Base-by-base conservation (phyloP, 2,113 vertebrate species). In the human region DNA sequence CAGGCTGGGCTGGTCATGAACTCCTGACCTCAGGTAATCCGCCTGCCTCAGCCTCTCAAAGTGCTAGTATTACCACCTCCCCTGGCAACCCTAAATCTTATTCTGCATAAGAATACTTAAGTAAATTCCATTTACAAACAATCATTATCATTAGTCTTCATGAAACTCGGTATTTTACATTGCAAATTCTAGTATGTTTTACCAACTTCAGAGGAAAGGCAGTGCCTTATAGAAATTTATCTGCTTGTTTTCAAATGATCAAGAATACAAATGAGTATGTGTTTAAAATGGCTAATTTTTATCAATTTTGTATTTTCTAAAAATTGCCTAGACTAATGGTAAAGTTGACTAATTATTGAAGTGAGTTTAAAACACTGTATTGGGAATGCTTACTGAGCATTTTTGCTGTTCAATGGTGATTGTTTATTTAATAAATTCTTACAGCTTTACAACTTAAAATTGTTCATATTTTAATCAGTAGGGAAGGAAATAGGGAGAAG, bases 381-480 rank as follows among this genome's bases (percentile, higher is more conserved):
- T 87, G 75, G n/a, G 25, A 97, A 83, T 93, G 40, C 57, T 66
- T 94, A 30, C 52, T 76, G 89, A 35, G 23, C 1, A 13, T 90
- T 96, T 78, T 48, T 87, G 10, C 48, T 86, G 2, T 79, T 94
- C n/a, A 17, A 3, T 96, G 55, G 40, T 83, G 57, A 81, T 64
- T 95, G 10, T 89, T 59, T 90, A 76, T 81, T 95, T 89, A 81
- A 76, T 89, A 92, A 55, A 66, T 80, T 92, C 11, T 90, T 72
- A 50, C 40, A 83, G n/a, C 38, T 91, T 94, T 91, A 17, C 72
- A 94, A 90, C 22, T 91, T 83, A 55, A 95, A 91, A 90, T 40
- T 90, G 27, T 94, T 94, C 5, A 5, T 88, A 72, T 93, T 95
- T 94, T 94, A 89, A 45, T 87, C 35, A 93, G 1, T 59, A 93